Base-by-base conservation (phyloP, 2,888 invertebrate species). In the Fabriciana adippe region DNA sequence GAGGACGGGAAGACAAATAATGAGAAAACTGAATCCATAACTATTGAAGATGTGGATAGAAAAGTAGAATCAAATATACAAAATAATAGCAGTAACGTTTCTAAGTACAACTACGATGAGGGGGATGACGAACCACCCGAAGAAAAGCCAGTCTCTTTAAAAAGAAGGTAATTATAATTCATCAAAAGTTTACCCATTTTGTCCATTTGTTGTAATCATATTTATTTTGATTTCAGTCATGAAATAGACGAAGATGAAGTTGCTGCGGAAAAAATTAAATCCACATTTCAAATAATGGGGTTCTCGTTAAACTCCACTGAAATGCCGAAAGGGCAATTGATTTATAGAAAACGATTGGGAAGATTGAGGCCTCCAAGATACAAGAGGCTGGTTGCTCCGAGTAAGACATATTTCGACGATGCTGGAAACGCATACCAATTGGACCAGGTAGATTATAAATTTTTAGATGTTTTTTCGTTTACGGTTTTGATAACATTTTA, bases 221-320 rank as follows among this genome's bases (percentile, higher is more conserved):
- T 59, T 48, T 14, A 13, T 59, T 47, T 59, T 57, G 50, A n/a
- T 69, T 90, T 68, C 77, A 94, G 94, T 74, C 94, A 94, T 71
- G 94, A 94, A 83, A 81, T 89, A 1, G 90, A 90, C 50, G 84
- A 85, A 11, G 93, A 93, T 50, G 94, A 93, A 72, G 78, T 80
- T n/a, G 82, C 81, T 3, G 83, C 88, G n/a, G 93, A 94, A 70
- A 93, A 93, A 67, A 93, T 95, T 15, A 94, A 94, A 75, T 92
- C 93, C 15, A 95, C 95, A 0, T 95, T 96, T 76, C 93, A 94
- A 74, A 84, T 95, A 66, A 94, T 96, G 93, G 95, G 95, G 0
- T 93, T 93, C 67, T 81, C 80, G 47, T 68, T 93, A 48, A 79
- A 86, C 11, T 65, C 83, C 0, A 81, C 84, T 0, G 80, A 86